Percentiles rank a stretch among this genome's conserved stretches.
Conservation (phyloP, 2,113 vertebrate genomes). For the Pseudonaja textilis region DNA sequence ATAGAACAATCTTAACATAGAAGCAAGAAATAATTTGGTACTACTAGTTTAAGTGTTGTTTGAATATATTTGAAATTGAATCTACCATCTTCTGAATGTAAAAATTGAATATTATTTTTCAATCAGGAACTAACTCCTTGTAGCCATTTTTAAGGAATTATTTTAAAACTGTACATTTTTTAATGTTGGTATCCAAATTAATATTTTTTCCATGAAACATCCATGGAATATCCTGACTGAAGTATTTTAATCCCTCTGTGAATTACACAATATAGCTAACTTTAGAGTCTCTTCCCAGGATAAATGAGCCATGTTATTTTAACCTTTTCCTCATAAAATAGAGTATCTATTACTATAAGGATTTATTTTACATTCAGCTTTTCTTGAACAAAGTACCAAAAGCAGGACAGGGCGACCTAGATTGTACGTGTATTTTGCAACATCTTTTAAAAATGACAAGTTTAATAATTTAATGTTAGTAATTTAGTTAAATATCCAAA, state of each 20-base stretch:
- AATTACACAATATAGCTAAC: neutral
- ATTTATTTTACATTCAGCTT: neutral
- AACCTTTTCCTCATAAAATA: neutral
- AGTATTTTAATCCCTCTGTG: neutral
- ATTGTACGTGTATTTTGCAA: neutral
- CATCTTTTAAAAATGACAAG: neutral
- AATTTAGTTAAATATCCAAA: slow-evolving; percentile 30
- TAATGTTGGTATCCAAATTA: neutral
- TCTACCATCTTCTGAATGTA: neutral
- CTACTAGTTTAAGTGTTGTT: neutral
- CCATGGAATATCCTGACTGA: neutral
- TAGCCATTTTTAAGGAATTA: neutral
- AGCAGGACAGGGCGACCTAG: neutral
- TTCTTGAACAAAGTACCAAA: neutral
- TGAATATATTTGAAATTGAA: neutral
- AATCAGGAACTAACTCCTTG: neutral
- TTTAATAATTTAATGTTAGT: slow-evolving; percentile 36
- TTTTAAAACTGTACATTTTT: neutral
- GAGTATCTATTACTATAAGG: neutral
- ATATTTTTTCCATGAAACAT: neutral
- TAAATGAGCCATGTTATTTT: neutral
- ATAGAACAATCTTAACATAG: neutral
- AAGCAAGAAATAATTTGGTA: neutral
- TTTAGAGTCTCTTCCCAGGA: neutral
- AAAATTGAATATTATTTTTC: neutral